phyloP scores from a whole-genome alignment of 2,113 vertebrate species.

The Xyliphius kryptos region DNA sequence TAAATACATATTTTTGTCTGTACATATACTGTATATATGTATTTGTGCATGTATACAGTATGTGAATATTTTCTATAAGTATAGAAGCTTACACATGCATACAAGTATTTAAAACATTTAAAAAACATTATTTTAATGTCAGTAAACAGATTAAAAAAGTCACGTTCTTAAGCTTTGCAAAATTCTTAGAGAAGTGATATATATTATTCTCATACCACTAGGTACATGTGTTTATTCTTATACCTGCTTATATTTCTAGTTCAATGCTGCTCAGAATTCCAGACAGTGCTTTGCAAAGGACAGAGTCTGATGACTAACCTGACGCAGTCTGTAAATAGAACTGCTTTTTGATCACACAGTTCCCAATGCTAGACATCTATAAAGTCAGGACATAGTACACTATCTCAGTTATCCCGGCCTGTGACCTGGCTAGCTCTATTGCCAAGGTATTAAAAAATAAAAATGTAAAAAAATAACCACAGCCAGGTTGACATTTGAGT shows the following conservation, averaged over 20 bases:
- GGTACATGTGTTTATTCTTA: constrained; percentile 2
- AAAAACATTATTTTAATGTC: no score
- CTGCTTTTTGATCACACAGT: not conserved
- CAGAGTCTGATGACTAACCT: constrained; percentile 17
- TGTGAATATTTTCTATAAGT: no score
- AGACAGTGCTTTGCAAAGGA: constrained; percentile 9
- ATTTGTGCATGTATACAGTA: no score
- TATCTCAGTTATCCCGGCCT: not conserved
- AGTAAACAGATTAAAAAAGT: no score
- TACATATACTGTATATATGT: no score
- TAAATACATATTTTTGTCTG: no score
- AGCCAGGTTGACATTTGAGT: no score
- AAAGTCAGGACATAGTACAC: constrained; percentile 13
- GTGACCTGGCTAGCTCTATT: constrained; percentile 3
- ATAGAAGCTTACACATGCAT: no score
- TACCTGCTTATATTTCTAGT: constrained; percentile 3
- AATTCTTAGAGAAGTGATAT: no score
- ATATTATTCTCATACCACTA: not conserved
- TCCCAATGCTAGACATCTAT: constrained; percentile 8
- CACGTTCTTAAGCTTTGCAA: no score
- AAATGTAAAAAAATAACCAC: no score
- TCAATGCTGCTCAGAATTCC: not conserved
- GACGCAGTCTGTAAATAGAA: constrained; percentile 26
- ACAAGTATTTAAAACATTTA: no score
- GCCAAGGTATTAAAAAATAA: not conserved